Evolutionary conservation across 2,888 invertebrate species (phyloP), one percentile per base, ranked within the genome.

Genomic region (Diabrotica balteata): DNA sequence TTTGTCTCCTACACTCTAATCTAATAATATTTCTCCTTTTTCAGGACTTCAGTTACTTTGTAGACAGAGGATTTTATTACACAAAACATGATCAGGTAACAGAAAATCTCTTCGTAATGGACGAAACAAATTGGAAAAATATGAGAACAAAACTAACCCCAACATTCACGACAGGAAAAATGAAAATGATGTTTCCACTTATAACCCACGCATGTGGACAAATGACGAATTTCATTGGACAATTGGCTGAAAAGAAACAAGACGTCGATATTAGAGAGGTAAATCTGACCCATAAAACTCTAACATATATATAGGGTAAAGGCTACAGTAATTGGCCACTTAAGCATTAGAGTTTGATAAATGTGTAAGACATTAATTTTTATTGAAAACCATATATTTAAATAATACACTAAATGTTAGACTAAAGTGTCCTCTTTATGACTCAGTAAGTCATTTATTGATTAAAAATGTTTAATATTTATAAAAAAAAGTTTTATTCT

Each of bases 141-240:
- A 78, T 90, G 42, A 84, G 91, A 46, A 72, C 84, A 0, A 90
- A 89, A 73, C 80, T 91, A 74, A 86, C 90, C 0, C 88, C 90
- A 0, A 86, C 88, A 0, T 86, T 86, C 70, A 83, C 85, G 0
- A 80, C 84, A 0, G 85, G 84, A 22, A 85, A 85, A 75, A 82
- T 86, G 77, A 85, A 84, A 69, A 79, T 79, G 72, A 84, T 85
- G 84, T 82, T 82, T 66, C 67, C 74, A 5, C 75, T 78, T 5
- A 70, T 85, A 52, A 64, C 79, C 7, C 73, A 78, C 8, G 80
- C 80, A 66, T 76, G 77, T 1, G 62, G 78, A 10, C 70, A 77
- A 46, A 74, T 84, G 69, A 71, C 76, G 7, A 70, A 76, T 4
- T 74, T 76, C 43, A 64, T 83, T 45, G 66, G 75, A 7, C 65